phyloP scores from a whole-genome alignment of 2,888 invertebrate genomes.

The Torymus texanus region DNA sequence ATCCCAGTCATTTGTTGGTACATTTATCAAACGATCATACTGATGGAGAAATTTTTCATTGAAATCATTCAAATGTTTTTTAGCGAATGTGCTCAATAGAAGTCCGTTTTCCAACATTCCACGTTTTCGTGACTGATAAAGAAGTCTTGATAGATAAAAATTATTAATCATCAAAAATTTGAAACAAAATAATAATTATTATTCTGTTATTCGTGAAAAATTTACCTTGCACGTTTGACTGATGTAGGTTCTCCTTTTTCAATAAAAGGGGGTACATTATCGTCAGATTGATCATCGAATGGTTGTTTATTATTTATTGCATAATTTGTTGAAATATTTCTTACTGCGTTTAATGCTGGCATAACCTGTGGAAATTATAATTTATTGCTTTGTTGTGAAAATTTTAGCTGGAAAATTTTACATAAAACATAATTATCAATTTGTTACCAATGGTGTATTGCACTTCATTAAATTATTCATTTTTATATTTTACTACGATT shows the following conservation, averaged over 20 bases:
- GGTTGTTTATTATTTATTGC: conserved; percentile 56
- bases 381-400: neutral
- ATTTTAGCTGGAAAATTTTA: neutral
- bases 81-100: conserved; percentile 92
- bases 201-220: neutral
- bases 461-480: conserved; percentile 29
- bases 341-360: conserved; percentile 34
- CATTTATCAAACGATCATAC: conserved; percentile 93
- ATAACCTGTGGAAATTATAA: conserved; percentile 22
- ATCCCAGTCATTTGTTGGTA: conserved; percentile 97
- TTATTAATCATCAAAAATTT: neutral
- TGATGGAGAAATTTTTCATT: conserved; percentile 83
- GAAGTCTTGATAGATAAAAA: conserved; percentile 78
- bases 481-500: neutral
- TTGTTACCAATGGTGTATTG: conserved; percentile 30
- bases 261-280: conserved; percentile 65
- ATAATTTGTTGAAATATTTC: conserved; percentile 58
- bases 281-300: conserved; percentile 63
- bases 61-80: conserved; percentile 85
- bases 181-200: neutral
- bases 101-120: conserved; percentile 97
- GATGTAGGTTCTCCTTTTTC: conserved; percentile 64
- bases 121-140: conserved; percentile 96
- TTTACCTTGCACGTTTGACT: conserved; percentile 68
- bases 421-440: neutral